Evolutionary conservation across 2,888 invertebrate species (phyloP), one percentile per base, ranked within the genome.

Genomic region (Acleris laterana): DNA sequence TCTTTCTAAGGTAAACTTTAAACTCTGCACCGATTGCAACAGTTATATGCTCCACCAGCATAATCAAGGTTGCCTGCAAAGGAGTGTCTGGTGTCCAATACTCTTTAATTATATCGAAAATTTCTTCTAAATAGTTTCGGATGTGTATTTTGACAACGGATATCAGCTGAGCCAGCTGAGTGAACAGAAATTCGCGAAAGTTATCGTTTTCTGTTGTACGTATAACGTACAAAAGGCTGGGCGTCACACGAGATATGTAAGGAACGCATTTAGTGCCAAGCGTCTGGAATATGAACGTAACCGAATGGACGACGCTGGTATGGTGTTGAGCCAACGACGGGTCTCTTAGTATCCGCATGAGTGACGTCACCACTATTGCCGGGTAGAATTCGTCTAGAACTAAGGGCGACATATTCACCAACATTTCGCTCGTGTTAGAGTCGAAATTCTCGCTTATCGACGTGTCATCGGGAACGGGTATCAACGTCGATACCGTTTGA

Each of bases 81-180:
- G 96, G 95, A 76, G 96, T 96, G 73, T 96, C 96, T 0, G 96
- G 95, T 1, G 96, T 97, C 99, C 99, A 99, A 83, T 97, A 98
- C 80, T 98, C 98, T 81, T 96, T 97, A 53, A 99, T 97, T 13
- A 99, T 94, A 71, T 95, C 95, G 82, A 99, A 99, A 76, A 99
- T 99, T 73, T 98, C 98, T 74, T 98, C 97, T 82, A 99, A 94
- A 86, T 99, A 99, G 81, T 97, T 97, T 55, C 99, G 95, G 69
- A 99, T 98, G 85, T 99, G 99, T 80, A 98, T 98, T 86, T 98
- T 98, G 0, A 99, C 99, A 69, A 99, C 98, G 20, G 96, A 96
- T 74, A 99, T 98, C 38, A 99, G 94, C 71, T 96, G 96, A 3
- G 98, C 98, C 71, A 99, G 89, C 83, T 99, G 98, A 77, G 97